Evolutionary conservation across 1,140 invertebrate species (phyloP).

Genomic region (Trissolcus basalis): DNA sequence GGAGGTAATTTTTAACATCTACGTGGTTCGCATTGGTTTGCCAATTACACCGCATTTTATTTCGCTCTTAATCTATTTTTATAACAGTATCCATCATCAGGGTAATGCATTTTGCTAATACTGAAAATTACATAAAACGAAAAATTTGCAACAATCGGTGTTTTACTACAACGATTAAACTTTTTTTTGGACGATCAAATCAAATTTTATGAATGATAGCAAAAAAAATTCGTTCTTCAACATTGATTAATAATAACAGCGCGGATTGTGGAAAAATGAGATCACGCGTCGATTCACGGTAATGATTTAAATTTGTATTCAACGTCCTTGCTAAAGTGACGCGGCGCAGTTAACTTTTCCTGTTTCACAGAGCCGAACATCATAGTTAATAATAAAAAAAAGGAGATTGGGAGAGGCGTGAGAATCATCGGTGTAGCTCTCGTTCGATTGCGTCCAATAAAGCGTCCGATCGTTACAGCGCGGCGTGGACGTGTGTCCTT

Average conservation of each 20-base stretch:
- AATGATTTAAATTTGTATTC: slow-evolving; percentile 41
- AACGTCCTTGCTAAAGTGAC: slow-evolving; percentile 36
- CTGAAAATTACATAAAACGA: too few species aligned
- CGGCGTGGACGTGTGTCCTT: slow-evolving; percentile 48
- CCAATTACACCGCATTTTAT: slow-evolving; percentile 30
- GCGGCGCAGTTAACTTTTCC: slow-evolving; percentile 46
- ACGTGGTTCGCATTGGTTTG: slow-evolving; percentile 13
- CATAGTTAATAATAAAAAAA: slow-evolving; percentile 55
- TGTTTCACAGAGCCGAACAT: slow-evolving; percentile 53
- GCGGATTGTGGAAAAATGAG: slow-evolving; percentile 7
- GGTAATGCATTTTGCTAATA: slow-evolving; percentile 5
- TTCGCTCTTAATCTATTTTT: slow-evolving; percentile 35
- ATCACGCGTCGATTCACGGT: slow-evolving; percentile 12
- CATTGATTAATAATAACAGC: too few species aligned
- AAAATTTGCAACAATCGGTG: too few species aligned
- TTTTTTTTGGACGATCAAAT: too few species aligned
- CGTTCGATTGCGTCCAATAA: slow-evolving; percentile 46
- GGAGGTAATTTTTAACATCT: slow-evolving; percentile 29
- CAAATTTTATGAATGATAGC: too few species aligned
- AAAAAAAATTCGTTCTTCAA: too few species aligned
- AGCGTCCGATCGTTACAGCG: slow-evolving; percentile 42
- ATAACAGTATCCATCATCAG: slow-evolving; percentile 14
- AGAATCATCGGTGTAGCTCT: slow-evolving; percentile 54
- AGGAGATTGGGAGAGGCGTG: slow-evolving; percentile 55
- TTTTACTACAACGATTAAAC: too few species aligned